Percentiles rank a stretch among this genome's conserved stretches.
Evolutionary conservation across 1,140 invertebrate genomes (phyloP).

Genomic region (Tetragnatha versicolor): DNA sequence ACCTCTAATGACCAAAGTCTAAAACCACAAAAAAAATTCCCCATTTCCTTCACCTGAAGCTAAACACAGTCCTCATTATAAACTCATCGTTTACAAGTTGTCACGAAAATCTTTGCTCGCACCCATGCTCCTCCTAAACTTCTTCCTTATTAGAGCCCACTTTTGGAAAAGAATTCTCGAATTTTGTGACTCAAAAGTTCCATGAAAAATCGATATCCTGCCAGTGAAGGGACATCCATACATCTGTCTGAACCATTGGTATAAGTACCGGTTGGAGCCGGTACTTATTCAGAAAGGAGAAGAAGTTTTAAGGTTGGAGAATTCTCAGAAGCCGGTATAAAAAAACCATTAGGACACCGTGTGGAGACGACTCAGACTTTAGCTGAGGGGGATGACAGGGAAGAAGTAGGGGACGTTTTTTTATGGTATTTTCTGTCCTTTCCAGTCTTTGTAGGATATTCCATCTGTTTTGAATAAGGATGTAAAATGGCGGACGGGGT

Average conservation of each 20-base stretch:
- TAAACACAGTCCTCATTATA: slow-evolving; percentile 21
- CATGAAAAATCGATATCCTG: not conserved
- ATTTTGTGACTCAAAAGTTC: not conserved
- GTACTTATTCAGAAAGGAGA: not conserved
- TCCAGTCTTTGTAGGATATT: too few relatives aligned
- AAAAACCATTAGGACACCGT: slow-evolving; percentile 11
- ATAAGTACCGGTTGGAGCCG: not conserved
- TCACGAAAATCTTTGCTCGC: slow-evolving; percentile 24
- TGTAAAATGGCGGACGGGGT: too few relatives aligned
- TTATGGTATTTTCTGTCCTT: too few relatives aligned
- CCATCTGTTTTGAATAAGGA: too few relatives aligned
- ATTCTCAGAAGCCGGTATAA: slow-evolving; percentile 1
- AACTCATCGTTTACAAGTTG: slow-evolving; percentile 8
- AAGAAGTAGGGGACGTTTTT: too few relatives aligned
- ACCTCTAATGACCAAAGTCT: too few relatives aligned
- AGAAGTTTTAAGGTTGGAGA: slow-evolving; percentile 9
- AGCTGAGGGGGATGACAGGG: too few relatives aligned
- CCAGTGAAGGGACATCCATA: slow-evolving; percentile 18
- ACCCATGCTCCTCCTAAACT: not conserved
- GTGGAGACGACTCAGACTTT: too few relatives aligned
- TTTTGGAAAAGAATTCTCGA: not conserved
- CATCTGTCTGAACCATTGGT: slow-evolving; percentile 21
- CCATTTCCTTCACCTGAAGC: too few relatives aligned
- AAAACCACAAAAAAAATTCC: too few relatives aligned
- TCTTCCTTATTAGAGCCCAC: slow-evolving; percentile 9